Percentiles rank a stretch among this genome's conserved stretches.
These are phyloP conservation scores for Timema podura DNA, from an alignment of 2,888 invertebrate species.

Conservation along the genomic window DNA sequence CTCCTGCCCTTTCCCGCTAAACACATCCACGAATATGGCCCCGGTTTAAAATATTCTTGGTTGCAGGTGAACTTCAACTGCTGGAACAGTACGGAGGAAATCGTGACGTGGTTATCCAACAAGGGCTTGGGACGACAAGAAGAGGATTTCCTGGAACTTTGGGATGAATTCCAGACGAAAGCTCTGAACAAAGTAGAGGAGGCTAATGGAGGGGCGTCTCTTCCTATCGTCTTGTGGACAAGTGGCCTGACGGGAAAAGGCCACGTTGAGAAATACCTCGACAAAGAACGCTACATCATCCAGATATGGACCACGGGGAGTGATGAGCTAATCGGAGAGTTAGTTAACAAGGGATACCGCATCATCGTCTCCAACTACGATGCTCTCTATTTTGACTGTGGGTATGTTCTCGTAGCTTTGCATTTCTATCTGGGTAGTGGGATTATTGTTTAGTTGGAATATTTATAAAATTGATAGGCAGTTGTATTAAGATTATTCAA, in stretches of 20 bases:
- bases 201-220: conserved; percentile 41
- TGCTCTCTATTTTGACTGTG: conserved; percentile 81
- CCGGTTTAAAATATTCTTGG: too few species aligned
- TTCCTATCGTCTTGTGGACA: conserved; percentile 71
- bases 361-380: conserved; percentile 85
- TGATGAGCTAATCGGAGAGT: conserved; percentile 54
- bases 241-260: conserved; percentile 65
- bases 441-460: too few species aligned
- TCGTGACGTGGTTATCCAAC: conserved; percentile 46
- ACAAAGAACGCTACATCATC: conserved; percentile 72
- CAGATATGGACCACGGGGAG: conserved; percentile 74
- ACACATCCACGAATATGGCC: too few species aligned
- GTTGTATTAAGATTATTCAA: not conserved
- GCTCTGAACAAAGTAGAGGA: conserved; percentile 23
- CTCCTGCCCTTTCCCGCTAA: too few species aligned
- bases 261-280: conserved; percentile 61
- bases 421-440: not conserved
- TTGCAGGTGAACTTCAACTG: conserved; percentile 54
- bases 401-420: conserved; percentile 40
- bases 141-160: conserved; percentile 46
- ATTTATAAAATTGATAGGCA: too few species aligned
- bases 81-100: conserved; percentile 69
- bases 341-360: conserved; percentile 67
- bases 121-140: conserved; percentile 33
- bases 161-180: conserved; percentile 37